These are phyloP conservation scores for Alexandromys fortis DNA, from an alignment of 2,113 vertebrate genomes.

Conservation along the genomic window DNA sequence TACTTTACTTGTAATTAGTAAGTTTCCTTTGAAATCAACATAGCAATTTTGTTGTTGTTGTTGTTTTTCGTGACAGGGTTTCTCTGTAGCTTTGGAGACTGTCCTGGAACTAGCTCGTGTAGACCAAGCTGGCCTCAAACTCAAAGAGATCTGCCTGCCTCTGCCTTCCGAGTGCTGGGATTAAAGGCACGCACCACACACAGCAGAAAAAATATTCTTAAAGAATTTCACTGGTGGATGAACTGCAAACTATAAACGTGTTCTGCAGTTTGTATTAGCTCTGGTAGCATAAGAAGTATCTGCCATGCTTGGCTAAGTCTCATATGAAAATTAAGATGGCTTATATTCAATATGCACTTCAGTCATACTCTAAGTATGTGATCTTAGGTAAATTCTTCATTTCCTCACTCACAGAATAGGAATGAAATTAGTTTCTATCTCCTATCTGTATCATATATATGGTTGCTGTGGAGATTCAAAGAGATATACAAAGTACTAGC, in stretches of 20 bases:
- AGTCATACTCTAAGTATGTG: not conserved
- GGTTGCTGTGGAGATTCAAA: not conserved
- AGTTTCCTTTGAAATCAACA: constrained; percentile 7
- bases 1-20: not conserved
- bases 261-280: not conserved
- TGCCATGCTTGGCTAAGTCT: not conserved
- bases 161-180: too few species aligned
- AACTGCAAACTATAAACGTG: not conserved
- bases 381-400: not conserved
- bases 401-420: not conserved
- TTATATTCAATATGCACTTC: not conserved
- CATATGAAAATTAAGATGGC: not conserved
- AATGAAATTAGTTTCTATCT: constrained; percentile 26
- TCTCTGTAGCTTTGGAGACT: too few species aligned
- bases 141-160: too few species aligned
- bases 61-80: too few species aligned
- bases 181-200: too few species aligned
- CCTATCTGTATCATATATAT: not conserved
- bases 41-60: too few species aligned
- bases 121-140: too few species aligned
- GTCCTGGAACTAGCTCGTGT: too few species aligned
- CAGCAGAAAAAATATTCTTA: constrained; percentile 26
- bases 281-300: not conserved
- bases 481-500: not conserved
- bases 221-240: not conserved